Evolutionary conservation across 2,113 vertebrate genomes (phyloP), one percentile per base, ranked within the genome.

Genomic region (Toxostoma redivivum): DNA sequence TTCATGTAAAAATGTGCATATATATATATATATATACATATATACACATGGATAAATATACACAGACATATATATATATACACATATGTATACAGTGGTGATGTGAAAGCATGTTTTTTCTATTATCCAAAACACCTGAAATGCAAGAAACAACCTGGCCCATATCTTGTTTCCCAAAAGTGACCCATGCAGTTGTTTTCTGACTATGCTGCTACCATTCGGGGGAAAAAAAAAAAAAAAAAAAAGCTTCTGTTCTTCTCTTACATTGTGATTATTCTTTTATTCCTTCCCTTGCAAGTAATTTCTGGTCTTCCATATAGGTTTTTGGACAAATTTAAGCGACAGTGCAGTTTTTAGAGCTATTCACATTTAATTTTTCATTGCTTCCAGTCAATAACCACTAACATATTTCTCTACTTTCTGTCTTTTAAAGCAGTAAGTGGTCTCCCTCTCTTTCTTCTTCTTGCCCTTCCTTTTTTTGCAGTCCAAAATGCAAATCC

Each of bases 11-110:
- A 58, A 42, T 31, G 21, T 6, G 2, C 5, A 44, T 28, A 14
- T 14, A 21, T 25, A 10, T 9, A 8, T 11, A 31, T 37, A 44
- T 28, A 14, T 14, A 21, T 25, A 10, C 7, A 8, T 11, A 31
- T 37, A 25, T 31, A 50, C 9, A 18, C 4, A 22, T 21, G 20
- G 15, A 25, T 54, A 28, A 38, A 38, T 20, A 6, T 18, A 25
- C 4, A 30, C 10, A 64, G 1, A 45, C 12, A 38, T 0, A 37
- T 5, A n/a, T 20, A 31, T 7, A 25, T 23, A 31, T 7, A 25
- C 20, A 38, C 38, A 38, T 7, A 27, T 13, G 19, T 37, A 62
- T 40, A 31, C 9, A 15, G 6, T 12, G 4, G 10, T 37, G 28
- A 67, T 44, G 14, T 24, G 9, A 18, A 71, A 3, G 1, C 48